Base-by-base conservation (phyloP, 2,888 invertebrate species). In the Pristionchus japonicus region DNA sequence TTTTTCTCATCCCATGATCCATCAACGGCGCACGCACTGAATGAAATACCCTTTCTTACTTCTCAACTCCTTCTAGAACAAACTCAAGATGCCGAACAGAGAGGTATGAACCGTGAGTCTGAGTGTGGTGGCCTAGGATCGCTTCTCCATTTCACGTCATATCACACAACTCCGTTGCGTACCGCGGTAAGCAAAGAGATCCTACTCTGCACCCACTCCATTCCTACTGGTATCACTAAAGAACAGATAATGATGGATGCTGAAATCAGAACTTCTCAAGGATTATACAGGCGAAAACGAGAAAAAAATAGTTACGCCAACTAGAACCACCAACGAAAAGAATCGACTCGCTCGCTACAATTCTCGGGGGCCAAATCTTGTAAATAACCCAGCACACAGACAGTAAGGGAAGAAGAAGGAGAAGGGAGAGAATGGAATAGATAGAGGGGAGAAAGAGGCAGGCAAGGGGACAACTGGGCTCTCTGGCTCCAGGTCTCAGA, bases 401-500 rank as follows among this genome's bases (percentile, higher is more conserved):
- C 64, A 31, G 64, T 64, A 64, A 40, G 70, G 70, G 40, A 31
- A 31, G 70, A 40, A 17, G 70, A 13, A 40, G 40, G 23, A n/a
- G 17, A 67, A 13, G 67, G 67, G 34, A 67, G 67, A 23, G 34
- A 67, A 67, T 31, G 34, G 67, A n/a, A n/a, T n/a, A n/a, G n/a
- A n/a, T n/a, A n/a, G n/a, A n/a, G 27, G 64, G 64, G 64, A 64
- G 27, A 64, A 64, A 23, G 64, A 23, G 31, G n/a, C n/a, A n/a
- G n/a, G n/a, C n/a, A n/a, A n/a, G n/a, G 67, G n/a, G 74, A 74
- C 37, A 40, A 40, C 37, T 27, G 40, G 74, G 40, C 37, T 20
- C 43, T 43, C 70, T 74, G 74, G 77, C 77, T 77, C 43, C 77
- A 77, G 77, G 77, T 77, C 77, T 77, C 77, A 77, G 77, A 77